Percentiles rank a stretch among this genome's conserved stretches.
These are phyloP conservation scores for Sorex araneus DNA, from an alignment of 2,113 vertebrate species.

Conservation along the genomic window DNA sequence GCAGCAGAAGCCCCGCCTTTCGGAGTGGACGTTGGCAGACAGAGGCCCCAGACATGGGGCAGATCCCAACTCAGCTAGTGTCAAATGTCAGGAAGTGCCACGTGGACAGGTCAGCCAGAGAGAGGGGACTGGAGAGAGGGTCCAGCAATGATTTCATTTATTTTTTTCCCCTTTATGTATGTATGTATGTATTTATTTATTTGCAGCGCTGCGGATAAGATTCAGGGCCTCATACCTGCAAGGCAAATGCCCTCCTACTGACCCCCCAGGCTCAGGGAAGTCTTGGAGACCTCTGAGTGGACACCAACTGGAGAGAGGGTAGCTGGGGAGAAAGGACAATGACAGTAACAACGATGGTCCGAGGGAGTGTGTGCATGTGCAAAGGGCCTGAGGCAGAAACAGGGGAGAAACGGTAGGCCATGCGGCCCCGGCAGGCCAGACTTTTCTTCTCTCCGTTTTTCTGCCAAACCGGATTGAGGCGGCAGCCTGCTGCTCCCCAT, in stretches of 20 bases:
- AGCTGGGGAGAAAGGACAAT: neutral
- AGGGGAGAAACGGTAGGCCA: neutral
- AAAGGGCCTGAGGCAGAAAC: slow-evolving; percentile 61
- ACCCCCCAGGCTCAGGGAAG: neutral
- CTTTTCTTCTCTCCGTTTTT: slow-evolving; percentile 5
- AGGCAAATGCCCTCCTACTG: too few relatives aligned
- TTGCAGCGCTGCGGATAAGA: too few relatives aligned
- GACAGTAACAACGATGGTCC: too few relatives aligned
- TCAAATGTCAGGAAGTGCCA: neutral
- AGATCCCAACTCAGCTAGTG: neutral
- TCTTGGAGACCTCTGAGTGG: neutral
- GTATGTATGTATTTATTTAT: too few relatives aligned
- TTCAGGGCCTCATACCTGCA: too few relatives aligned
- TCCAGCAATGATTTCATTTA: neutral
- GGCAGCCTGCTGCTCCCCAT: neutral
- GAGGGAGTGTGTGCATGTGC: neutral
- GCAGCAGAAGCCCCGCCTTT: neutral
- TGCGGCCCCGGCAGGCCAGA: neutral
- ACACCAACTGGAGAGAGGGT: neutral
- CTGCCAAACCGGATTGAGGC: neutral
- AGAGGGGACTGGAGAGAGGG: neutral
- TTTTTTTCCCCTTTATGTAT: too few relatives aligned
- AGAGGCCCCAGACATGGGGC: neutral
- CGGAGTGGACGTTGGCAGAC: neutral
- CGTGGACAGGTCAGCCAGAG: neutral